These are phyloP conservation scores for Pseudorectes ferrugineus DNA, from an alignment of 2,113 vertebrate genomes.

Conservation along the genomic window DNA sequence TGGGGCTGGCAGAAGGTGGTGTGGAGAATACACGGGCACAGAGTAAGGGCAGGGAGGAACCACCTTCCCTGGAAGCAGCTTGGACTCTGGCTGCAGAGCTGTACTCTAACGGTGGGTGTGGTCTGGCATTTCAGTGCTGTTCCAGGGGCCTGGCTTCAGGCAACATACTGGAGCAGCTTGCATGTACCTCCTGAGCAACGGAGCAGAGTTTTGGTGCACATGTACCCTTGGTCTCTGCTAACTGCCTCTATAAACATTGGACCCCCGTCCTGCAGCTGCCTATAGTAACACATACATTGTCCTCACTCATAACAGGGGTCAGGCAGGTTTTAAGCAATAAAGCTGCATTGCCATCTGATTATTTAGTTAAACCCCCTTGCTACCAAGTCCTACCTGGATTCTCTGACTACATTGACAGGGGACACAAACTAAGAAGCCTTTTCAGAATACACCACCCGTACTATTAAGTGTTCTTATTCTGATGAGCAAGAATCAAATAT, in stretches of 20 bases:
- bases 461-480: not conserved
- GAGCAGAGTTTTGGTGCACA: not conserved
- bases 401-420: not conserved
- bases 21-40: not conserved
- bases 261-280: not conserved
- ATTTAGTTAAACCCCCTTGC: not conserved
- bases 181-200: not conserved
- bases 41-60: not conserved
- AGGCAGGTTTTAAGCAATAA: not conserved
- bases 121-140: not conserved
- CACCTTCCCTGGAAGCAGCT: not conserved
- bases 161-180: fast-evolving
- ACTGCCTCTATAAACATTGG: not conserved
- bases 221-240: not conserved
- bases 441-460: not conserved
- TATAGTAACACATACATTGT: not conserved
- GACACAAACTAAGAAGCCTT: not conserved
- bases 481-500: not conserved
- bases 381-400: not conserved
- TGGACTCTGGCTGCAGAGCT: not conserved
- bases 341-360: not conserved
- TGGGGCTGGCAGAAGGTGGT: not conserved
- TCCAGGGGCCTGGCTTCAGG: not conserved
- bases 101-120: not conserved
- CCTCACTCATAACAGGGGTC: not conserved